These are phyloP conservation scores for Lasioglossum morio DNA, from an alignment of 2,888 invertebrate genomes.

Conservation along the genomic window DNA sequence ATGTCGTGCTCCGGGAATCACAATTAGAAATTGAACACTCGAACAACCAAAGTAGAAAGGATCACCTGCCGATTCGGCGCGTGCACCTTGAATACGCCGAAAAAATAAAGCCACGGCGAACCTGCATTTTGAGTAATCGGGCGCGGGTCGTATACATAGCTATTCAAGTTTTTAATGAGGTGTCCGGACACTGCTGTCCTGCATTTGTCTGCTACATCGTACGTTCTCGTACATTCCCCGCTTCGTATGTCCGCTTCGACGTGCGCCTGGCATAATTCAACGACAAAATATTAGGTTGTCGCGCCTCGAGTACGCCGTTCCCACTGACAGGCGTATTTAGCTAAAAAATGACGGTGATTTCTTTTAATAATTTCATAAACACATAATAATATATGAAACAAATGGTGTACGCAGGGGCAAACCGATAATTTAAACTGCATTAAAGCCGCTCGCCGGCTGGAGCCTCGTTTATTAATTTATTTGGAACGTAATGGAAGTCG, in stretches of 20 bases:
- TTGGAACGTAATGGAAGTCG: not conserved
- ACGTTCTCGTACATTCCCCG: not conserved
- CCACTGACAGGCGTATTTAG: not conserved
- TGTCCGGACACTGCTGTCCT: not conserved
- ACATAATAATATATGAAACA: not conserved
- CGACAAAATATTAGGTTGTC: slow-evolving; percentile 3
- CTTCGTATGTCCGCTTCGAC: not conserved
- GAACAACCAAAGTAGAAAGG: slow-evolving; percentile 32
- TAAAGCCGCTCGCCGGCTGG: not conserved
- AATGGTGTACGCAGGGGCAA: not conserved
- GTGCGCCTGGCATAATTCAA: not conserved
- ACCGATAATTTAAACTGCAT: not conserved
- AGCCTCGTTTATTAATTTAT: not conserved
- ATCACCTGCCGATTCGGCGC: slow-evolving; percentile 54
- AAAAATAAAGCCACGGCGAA: slow-evolving; percentile 40
- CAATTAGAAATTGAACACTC: slow-evolving; percentile 49
- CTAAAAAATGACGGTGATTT: not conserved
- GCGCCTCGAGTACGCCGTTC: not conserved
- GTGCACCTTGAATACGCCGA: slow-evolving; percentile 42
- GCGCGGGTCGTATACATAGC: not conserved
- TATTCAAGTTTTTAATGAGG: slow-evolving; percentile 32
- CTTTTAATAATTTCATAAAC: not conserved
- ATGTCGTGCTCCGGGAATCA: slow-evolving; percentile 25
- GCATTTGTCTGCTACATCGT: not conserved
- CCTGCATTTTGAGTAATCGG: slow-evolving; percentile 46